Evolutionary conservation across 2,113 vertebrate species (phyloP).

Genomic region (Aix galericulata): DNA sequence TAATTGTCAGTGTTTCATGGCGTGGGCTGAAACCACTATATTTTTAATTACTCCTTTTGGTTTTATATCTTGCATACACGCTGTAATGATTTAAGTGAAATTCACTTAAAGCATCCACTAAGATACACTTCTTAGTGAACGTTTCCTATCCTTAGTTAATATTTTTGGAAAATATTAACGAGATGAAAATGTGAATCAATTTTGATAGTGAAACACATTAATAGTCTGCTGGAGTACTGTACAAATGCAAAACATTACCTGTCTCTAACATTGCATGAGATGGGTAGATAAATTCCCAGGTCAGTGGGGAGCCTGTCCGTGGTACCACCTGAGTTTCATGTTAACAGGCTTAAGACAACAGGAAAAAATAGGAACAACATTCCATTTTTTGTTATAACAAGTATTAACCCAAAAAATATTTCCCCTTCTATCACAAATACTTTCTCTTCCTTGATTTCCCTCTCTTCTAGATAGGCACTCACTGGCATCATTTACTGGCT

Average conservation of each 20-base stretch:
- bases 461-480: background rate
- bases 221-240: background rate
- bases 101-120: background rate
- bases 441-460: background rate
- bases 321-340: rapidly evolving
- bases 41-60: background rate
- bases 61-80: background rate
- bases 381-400: background rate
- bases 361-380: background rate
- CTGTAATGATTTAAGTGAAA: background rate
- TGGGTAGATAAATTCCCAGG: background rate
- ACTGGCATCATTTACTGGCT: background rate
- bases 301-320: rapidly evolving
- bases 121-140: background rate
- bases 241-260: background rate
- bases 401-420: background rate
- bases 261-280: background rate
- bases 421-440: background rate
- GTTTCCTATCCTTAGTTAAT: background rate
- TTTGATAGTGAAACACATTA: background rate
- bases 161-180: background rate
- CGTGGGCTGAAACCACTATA: background rate
- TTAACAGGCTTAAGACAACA: background rate
- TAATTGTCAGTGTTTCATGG: background rate
- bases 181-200: background rate